A percentile compares a stretch with the other conserved stretches of the same genome.
Conservation (phyloP, 2,113 vertebrate species). For the Rhinopomastus cyanomelas region DNA sequence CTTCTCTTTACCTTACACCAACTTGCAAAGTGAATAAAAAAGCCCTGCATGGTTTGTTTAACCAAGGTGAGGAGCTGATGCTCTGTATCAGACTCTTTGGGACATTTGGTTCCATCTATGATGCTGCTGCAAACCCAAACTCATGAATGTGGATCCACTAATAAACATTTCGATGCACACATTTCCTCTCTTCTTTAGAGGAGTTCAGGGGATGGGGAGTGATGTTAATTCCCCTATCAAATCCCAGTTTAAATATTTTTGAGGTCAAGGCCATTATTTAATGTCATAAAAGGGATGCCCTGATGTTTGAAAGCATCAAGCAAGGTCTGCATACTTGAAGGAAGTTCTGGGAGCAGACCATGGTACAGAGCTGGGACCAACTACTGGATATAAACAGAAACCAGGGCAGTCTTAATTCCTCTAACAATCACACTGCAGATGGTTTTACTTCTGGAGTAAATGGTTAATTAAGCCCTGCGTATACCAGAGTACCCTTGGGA, state of each 20-base stretch:
- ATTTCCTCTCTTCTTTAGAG: neutral
- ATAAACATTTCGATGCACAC: neutral
- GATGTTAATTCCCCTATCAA: neutral
- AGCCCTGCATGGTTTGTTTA: neutral
- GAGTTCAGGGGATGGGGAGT: neutral
- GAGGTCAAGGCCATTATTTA: neutral
- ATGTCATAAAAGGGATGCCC: neutral
- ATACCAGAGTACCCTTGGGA: neutral
- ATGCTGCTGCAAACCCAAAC: neutral
- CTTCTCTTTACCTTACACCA: neutral
- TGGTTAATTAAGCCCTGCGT: neutral
- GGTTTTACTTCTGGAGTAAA: neutral
- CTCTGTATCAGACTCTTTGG: neutral
- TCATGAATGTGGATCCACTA: neutral
- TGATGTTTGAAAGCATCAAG: rapidly evolving
- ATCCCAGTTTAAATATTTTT: neutral
- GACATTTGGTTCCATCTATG: neutral
- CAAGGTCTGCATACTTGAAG: rapidly evolving
- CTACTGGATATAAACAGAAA: neutral
- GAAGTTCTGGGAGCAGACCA: neutral
- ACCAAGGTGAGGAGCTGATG: neutral
- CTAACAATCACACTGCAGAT: neutral
- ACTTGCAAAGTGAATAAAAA: neutral
- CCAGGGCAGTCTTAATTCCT: neutral
- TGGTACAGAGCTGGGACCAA: neutral